A percentile compares a stretch with the other conserved stretches of the same genome.
phyloP scores from a whole-genome alignment of 2,888 invertebrate species.

The Geophilus truncorum region DNA sequence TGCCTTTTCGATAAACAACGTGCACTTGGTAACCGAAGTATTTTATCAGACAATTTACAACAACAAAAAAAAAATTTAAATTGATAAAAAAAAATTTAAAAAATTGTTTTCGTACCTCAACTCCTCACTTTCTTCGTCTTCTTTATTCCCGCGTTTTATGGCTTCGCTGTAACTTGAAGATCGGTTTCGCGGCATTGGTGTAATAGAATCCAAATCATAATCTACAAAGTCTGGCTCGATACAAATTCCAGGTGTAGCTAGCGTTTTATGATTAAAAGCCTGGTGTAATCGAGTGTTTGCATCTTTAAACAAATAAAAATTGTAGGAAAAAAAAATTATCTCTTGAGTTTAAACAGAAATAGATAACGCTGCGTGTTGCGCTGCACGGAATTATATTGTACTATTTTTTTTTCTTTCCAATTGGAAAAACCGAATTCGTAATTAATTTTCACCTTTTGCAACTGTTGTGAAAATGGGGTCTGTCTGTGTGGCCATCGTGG shows the following conservation, averaged over 20 bases:
- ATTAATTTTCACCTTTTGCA: neutral
- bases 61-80: neutral
- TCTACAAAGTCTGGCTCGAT: neutral
- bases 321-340: neutral
- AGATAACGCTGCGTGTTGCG: neutral
- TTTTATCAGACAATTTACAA: neutral
- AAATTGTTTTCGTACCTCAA: neutral
- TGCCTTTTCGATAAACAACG: neutral
- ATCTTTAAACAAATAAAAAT: neutral
- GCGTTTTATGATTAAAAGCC: neutral
- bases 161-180: neutral
- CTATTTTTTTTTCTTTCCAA: neutral
- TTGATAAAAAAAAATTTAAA: neutral
- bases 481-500: conserved; percentile 39
- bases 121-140: neutral
- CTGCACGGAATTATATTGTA: neutral
- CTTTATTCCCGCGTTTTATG: conserved; percentile 1
- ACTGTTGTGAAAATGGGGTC: conserved; percentile 33
- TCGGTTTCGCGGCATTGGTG: neutral
- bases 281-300: neutral
- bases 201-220: neutral
- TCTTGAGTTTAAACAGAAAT: neutral
- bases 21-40: neutral
- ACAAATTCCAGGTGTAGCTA: neutral
- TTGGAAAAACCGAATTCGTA: neutral